Evolutionary conservation across 2,888 invertebrate genomes (phyloP).

Genomic region (Nomada ruficornis): DNA sequence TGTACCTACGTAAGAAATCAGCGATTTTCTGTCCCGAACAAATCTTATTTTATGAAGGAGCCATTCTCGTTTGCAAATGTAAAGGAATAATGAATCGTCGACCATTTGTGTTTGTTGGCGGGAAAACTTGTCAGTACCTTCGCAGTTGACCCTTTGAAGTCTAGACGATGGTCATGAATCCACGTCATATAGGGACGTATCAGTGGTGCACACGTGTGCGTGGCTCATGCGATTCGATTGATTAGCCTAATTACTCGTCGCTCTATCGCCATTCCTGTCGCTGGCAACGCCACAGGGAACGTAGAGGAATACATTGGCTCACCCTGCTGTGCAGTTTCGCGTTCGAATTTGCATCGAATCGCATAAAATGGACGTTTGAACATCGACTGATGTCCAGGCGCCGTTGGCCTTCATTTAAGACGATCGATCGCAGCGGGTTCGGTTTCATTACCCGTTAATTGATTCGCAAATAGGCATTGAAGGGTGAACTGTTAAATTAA

Average conservation of each 20-base stretch:
- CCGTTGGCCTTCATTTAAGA: constrained; percentile 14
- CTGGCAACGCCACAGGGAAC: constrained; percentile 51
- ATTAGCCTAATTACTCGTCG: constrained; percentile 71
- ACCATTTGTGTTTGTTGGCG: neutral
- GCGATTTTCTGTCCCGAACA: too few relatives aligned
- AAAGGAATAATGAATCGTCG: constrained; percentile 15
- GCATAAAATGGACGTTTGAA: constrained; percentile 28
- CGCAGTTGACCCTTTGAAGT: constrained; percentile 58
- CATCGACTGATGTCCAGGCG: neutral
- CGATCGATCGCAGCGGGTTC: neutral
- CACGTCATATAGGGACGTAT: constrained; percentile 43
- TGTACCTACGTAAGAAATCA: neutral
- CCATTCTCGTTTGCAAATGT: constrained; percentile 7
- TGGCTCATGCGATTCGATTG: constrained; percentile 64
- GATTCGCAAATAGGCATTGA: neutral
- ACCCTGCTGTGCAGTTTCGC: constrained; percentile 28
- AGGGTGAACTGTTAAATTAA: neutral
- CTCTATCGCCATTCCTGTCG: constrained; percentile 64
- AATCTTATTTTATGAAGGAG: neutral
- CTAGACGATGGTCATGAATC: constrained; percentile 42
- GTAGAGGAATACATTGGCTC: constrained; percentile 38
- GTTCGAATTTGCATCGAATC: constrained; percentile 53
- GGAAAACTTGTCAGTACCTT: constrained; percentile 9
- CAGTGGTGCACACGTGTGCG: constrained; percentile 45
- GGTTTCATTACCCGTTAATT: constrained; percentile 1